Evolutionary conservation across 2,888 invertebrate genomes (phyloP).

Genomic region (Polydrusus cervinus): DNA sequence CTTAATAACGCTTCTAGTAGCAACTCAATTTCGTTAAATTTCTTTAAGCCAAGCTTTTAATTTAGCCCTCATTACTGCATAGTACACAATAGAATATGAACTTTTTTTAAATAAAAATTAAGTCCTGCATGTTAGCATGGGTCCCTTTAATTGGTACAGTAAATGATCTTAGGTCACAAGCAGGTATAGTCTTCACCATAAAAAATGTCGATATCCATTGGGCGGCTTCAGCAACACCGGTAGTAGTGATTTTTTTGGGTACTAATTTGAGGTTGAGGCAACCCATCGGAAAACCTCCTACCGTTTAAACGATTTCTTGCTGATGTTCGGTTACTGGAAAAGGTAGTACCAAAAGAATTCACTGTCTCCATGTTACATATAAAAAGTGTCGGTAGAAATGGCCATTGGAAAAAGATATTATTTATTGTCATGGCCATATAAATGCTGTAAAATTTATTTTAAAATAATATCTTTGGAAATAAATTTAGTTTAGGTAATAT

Average conservation of each 20-base stretch:
- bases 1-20: constrained; percentile 11
- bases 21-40: not conserved
- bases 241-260: not conserved
- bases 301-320: no score
- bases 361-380: no score
- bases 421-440: not conserved
- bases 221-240: not conserved
- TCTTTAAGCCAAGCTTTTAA: constrained; percentile 22
- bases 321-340: no score
- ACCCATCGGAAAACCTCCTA: no score
- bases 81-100: not conserved
- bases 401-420: not conserved
- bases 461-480: constrained; percentile 7
- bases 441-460: not conserved
- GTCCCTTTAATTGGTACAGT: constrained; percentile 18
- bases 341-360: no score
- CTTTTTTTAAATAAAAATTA: constrained; percentile 21
- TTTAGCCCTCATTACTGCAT: not conserved
- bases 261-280: no score
- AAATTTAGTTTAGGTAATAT: constrained; percentile 10
- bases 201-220: not conserved
- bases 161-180: constrained; percentile 9
- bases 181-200: not conserved
- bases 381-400: not conserved
- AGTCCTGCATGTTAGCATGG: constrained; percentile 48